Conservation (phyloP, 2,797 vertebrate genomes). For the Alauda arvensis region DNA sequence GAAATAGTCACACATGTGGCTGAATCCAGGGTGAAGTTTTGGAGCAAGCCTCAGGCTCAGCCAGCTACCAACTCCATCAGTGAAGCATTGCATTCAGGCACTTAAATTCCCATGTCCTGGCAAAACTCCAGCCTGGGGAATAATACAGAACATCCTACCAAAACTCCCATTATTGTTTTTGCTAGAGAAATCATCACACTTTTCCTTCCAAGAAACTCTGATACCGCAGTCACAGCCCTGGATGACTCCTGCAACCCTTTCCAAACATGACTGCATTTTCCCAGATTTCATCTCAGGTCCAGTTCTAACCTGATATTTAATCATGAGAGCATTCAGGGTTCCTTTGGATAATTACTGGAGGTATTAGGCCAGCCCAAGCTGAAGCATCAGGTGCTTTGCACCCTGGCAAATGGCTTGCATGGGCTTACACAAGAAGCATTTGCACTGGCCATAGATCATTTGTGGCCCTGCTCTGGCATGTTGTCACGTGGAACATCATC, state of each 20-base stretch:
- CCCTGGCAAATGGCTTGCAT: not conserved
- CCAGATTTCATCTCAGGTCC: slow-evolving; percentile 19
- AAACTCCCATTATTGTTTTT: not conserved
- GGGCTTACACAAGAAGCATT: not conserved
- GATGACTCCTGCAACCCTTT: not conserved
- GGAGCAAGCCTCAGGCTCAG: not conserved
- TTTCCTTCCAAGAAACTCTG: slow-evolving; percentile 9
- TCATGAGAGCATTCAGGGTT: not conserved
- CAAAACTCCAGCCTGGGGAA: not conserved
- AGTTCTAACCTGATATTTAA: slow-evolving; percentile 21
- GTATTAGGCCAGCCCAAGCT: not conserved
- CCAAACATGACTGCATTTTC: slow-evolving; percentile 1
- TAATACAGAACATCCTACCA: not conserved
- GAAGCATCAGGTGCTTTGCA: not conserved
- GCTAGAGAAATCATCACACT: not conserved
- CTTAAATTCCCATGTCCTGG: not conserved
- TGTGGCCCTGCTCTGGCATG: not conserved
- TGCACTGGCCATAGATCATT: slow-evolving; percentile 5
- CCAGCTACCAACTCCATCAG: not conserved
- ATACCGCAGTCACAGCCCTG: not conserved
- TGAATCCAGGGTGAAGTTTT: not conserved
- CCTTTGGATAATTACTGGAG: not conserved
- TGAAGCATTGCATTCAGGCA: not conserved
- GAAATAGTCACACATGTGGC: not conserved
- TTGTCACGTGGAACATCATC: not conserved